A percentile compares a stretch with the other conserved stretches of the same genome.
These are phyloP conservation scores for Euphydryas editha DNA, from an alignment of 2,888 invertebrate species.

Conservation along the genomic window DNA sequence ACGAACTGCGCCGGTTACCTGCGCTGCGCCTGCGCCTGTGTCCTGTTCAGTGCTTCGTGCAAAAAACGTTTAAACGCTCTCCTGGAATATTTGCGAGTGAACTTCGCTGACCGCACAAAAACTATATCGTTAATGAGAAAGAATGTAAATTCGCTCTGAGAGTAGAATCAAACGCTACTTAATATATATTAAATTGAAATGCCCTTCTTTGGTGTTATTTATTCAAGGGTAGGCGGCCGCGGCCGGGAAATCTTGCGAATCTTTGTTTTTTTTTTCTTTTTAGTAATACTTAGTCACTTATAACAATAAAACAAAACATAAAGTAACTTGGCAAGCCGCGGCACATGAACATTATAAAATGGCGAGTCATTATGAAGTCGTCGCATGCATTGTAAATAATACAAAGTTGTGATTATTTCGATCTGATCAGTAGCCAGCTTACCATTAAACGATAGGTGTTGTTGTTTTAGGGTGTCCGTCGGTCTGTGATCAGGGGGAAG, in stretches of 20 bases:
- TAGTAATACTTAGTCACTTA: background rate
- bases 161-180: constrained; percentile 2
- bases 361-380: no score
- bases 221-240: background rate
- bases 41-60: constrained; percentile 5
- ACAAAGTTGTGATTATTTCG: no score
- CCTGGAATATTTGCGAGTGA: constrained; percentile 3
- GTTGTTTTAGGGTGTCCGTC: no score
- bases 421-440: no score
- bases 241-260: background rate
- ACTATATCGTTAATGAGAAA: background rate
- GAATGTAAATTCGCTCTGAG: constrained; percentile 2
- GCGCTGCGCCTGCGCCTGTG: no score
- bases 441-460: no score
- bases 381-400: no score
- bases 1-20: no score
- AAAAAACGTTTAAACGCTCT: constrained; percentile 15
- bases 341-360: no score
- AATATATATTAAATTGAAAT: constrained; percentile 5
- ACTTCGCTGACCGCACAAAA: background rate
- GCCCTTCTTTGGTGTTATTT: constrained; percentile 1
- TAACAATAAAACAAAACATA: no score
- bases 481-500: no score
- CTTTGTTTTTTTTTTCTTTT: background rate
- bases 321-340: no score